Percentiles rank a stretch among this genome's conserved stretches.
Conservation (phyloP, 92 coral and sea anemone species). For the Bergia sp. region DNA sequence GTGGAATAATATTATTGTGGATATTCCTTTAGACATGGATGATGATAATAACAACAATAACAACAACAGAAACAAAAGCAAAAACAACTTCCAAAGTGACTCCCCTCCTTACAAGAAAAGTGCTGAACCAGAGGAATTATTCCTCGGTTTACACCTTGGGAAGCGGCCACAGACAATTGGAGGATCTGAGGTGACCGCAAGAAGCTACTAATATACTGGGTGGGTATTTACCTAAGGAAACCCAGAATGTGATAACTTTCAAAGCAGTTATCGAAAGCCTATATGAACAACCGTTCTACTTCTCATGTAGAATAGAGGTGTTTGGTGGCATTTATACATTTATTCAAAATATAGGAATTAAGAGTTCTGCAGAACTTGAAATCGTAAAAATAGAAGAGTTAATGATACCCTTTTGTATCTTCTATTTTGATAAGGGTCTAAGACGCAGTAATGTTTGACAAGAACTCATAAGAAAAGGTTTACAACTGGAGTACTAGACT, state of each 20-base stretch:
- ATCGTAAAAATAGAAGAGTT: too few relatives aligned
- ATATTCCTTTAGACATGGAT: constrained; percentile 35
- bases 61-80: background rate
- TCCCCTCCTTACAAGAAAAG: background rate
- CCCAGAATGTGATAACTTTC: background rate
- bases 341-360: too few relatives aligned
- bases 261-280: too few relatives aligned
- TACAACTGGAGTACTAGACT: too few relatives aligned
- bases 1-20: constrained; percentile 24
- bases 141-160: constrained; percentile 11
- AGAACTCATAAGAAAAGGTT: too few relatives aligned
- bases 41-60: background rate
- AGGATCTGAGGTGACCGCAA: background rate
- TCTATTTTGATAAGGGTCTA: too few relatives aligned
- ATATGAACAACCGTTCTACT: too few relatives aligned
- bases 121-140: background rate
- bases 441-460: too few relatives aligned
- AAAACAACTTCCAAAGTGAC: background rate
- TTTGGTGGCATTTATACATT: too few relatives aligned
- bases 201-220: constrained; percentile 7
- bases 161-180: constrained; percentile 42
- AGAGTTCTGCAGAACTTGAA: too few relatives aligned
- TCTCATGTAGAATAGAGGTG: too few relatives aligned
- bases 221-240: background rate
- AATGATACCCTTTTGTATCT: too few relatives aligned